A percentile compares a stretch with the other conserved stretches of the same genome.
Evolutionary conservation across 2,113 vertebrate species (phyloP).

Genomic region (Gopherus evgoodei): DNA sequence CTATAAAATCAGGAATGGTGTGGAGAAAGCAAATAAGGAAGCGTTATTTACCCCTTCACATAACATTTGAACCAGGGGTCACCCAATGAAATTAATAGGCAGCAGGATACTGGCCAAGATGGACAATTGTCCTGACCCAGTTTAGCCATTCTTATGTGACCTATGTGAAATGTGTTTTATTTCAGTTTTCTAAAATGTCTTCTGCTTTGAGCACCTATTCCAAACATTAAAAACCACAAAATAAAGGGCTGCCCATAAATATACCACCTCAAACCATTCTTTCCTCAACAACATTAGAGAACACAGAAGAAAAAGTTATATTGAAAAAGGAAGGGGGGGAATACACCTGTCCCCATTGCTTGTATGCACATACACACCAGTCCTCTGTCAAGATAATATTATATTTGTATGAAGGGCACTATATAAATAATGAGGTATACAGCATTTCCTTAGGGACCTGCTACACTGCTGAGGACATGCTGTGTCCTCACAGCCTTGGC

Average conservation of each 20-base stretch:
- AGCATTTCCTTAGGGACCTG: not conserved
- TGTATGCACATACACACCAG: not conserved
- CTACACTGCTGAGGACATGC: accelerated
- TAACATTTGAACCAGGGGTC: not conserved
- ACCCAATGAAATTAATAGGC: not conserved
- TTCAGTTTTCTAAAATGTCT: not conserved
- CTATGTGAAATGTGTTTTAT: not conserved
- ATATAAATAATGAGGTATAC: accelerated
- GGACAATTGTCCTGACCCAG: not conserved
- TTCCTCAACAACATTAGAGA: not conserved
- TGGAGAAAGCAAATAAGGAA: not conserved
- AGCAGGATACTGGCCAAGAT: not conserved
- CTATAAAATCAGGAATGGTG: not conserved
- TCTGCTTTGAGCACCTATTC: not conserved
- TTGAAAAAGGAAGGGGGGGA: not conserved
- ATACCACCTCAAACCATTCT: not conserved
- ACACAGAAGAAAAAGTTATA: not conserved
- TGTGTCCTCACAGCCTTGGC: not conserved
- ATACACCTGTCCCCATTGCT: not conserved
- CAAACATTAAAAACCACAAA: not conserved
- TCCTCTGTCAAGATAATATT: not conserved
- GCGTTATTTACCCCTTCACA: not conserved
- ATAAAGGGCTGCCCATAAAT: not conserved
- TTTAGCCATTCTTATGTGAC: not conserved
- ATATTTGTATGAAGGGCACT: not conserved